Evolutionary conservation across 1,140 invertebrate species (phyloP).

Genomic region (Drosophila kohkoa): DNA sequence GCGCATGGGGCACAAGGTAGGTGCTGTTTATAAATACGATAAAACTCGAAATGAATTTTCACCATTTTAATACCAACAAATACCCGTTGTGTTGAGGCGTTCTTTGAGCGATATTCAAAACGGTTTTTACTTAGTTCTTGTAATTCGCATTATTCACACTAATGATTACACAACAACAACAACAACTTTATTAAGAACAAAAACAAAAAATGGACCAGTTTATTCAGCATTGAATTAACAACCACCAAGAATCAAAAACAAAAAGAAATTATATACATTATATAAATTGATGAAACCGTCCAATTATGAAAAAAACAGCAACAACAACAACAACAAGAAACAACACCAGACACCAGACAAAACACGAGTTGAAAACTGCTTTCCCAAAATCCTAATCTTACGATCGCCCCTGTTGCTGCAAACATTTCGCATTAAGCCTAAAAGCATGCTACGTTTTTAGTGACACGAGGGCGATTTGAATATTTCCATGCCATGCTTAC

Average conservation of each 20-base stretch:
- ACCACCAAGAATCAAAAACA: constrained; percentile 70
- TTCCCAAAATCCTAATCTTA: constrained; percentile 41
- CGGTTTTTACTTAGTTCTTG: constrained; percentile 53
- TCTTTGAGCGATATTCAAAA: constrained; percentile 18
- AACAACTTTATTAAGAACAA: constrained; percentile 2
- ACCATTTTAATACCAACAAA: constrained; percentile 7
- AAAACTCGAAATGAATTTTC: constrained; percentile 16
- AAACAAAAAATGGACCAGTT: constrained; percentile 71
- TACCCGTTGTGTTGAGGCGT: constrained; percentile 6
- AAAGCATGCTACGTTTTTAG: constrained; percentile 35
- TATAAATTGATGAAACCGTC: constrained; percentile 82
- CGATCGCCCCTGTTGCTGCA: not conserved
- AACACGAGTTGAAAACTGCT: constrained; percentile 81
- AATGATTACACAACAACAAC: constrained; percentile 42
- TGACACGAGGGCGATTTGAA: constrained; percentile 25
- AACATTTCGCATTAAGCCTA: not conserved
- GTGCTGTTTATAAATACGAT: constrained; percentile 65
- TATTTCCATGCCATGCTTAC: constrained; percentile 62
- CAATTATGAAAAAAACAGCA: constrained; percentile 66
- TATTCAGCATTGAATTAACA: constrained; percentile 79
- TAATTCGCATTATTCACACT: constrained; percentile 50
- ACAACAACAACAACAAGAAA: constrained; percentile 62
- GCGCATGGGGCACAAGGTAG: constrained; percentile 77
- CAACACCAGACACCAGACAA: constrained; percentile 52
- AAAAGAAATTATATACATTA: constrained; percentile 59